A percentile compares a stretch with the other conserved stretches of the same genome.
phyloP scores from a whole-genome alignment of 2,888 invertebrate species.

The Adelphocoris suturalis region DNA sequence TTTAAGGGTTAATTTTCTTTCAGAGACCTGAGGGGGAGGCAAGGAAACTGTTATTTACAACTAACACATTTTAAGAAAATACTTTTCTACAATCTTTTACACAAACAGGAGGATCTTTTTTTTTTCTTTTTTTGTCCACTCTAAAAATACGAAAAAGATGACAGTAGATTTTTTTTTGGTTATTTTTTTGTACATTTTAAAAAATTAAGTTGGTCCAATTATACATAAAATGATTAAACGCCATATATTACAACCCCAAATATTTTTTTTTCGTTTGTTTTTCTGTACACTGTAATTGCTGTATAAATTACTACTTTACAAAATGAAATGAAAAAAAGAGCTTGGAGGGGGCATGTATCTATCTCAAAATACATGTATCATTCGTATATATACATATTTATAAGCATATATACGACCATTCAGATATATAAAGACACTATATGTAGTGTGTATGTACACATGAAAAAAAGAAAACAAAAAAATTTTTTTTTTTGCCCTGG shows the following conservation, averaged over 20 bases:
- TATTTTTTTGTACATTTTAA: constrained; percentile 75
- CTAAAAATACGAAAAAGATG: constrained; percentile 73
- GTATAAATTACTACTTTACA: constrained; percentile 73
- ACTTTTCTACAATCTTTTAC: constrained; percentile 72
- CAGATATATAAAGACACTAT: constrained; percentile 67
- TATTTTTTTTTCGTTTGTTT: constrained; percentile 52
- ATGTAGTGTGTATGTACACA: constrained; percentile 54
- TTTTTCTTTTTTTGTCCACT: constrained; percentile 54
- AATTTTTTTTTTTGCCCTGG: background rate
- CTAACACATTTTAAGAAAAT: constrained; percentile 73
- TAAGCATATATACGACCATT: constrained; percentile 67
- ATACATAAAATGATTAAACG: constrained; percentile 74
- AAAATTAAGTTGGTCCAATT: constrained; percentile 75
- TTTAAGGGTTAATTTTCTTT: background rate
- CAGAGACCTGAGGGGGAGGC: constrained; percentile 40
- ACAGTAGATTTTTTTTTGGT: constrained; percentile 70
- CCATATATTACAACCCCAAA: constrained; percentile 75
- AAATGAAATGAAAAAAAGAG: constrained; percentile 67
- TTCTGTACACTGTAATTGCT: constrained; percentile 73
- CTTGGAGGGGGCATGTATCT: constrained; percentile 71
- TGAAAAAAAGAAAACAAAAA: background rate
- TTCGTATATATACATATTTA: constrained; percentile 68
- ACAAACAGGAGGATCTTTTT: constrained; percentile 70
- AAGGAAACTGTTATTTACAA: constrained; percentile 73
- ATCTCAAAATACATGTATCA: constrained; percentile 69